A percentile compares a stretch with the other conserved stretches of the same genome.
Evolutionary conservation across 2,888 invertebrate species (phyloP).

Genomic region (Allacma fusca): DNA sequence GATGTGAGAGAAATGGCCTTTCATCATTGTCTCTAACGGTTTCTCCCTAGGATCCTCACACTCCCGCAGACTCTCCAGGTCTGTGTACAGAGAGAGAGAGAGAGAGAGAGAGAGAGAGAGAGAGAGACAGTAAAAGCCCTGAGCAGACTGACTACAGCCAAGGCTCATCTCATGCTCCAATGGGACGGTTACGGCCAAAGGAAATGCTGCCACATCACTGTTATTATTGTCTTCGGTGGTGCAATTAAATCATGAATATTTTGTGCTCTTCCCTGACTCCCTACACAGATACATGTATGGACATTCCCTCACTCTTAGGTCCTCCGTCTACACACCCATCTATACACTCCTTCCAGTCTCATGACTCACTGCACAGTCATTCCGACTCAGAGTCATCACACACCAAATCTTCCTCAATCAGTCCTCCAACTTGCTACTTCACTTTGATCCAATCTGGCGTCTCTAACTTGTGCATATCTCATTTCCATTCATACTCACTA

Average conservation of each 20-base stretch:
- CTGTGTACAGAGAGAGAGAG: neutral
- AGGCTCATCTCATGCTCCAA: constrained; percentile 20
- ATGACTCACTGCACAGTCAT: constrained; percentile 36
- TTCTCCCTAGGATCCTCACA: neutral
- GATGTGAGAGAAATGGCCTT: constrained; percentile 33
- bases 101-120: neutral
- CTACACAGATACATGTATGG: neutral
- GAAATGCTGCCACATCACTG: constrained; percentile 32
- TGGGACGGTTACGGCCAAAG: constrained; percentile 31
- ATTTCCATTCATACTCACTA: neutral
- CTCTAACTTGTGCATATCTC: constrained; percentile 4
- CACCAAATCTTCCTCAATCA: constrained; percentile 23
- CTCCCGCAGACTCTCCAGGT: neutral
- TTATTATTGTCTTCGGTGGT: constrained; percentile 40
- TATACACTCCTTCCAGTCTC: neutral
- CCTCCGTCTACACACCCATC: neutral
- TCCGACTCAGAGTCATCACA: neutral
- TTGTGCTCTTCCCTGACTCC: constrained; percentile 28
- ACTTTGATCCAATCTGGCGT: constrained; percentile 5
- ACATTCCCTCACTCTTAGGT: neutral
- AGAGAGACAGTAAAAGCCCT: neutral
- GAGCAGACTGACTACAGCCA: neutral
- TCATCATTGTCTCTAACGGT: constrained; percentile 22
- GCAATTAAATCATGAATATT: constrained; percentile 49
- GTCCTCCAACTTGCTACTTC: neutral